Conservation (phyloP, 1,140 invertebrate genomes). For the Teleopsis dalmanni region DNA sequence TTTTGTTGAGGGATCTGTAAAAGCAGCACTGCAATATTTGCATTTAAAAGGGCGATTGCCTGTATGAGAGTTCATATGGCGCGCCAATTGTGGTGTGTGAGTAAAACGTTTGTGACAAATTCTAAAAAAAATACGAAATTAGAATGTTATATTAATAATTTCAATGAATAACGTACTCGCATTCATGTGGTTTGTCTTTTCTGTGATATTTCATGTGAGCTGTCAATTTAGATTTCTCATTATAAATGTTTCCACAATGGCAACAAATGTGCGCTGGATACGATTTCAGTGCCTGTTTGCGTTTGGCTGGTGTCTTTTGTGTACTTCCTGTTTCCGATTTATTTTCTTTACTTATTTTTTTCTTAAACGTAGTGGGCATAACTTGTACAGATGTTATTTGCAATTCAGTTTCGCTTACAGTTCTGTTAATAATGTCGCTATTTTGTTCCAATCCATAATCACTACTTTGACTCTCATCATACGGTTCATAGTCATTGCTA, state of each 20-base stretch:
- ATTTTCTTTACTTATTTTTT: slow-evolving; percentile 2
- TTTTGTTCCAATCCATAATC: no score
- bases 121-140: slow-evolving; percentile 12
- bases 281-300: not conserved
- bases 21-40: slow-evolving; percentile 58
- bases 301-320: slow-evolving; percentile 10
- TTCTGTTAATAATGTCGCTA: no score
- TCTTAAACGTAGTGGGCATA: not conserved
- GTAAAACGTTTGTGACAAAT: slow-evolving; percentile 37
- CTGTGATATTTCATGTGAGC: slow-evolving; percentile 29
- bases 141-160: not conserved
- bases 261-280: slow-evolving; percentile 19
- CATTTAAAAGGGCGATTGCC: slow-evolving; percentile 35
- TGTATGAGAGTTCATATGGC: slow-evolving; percentile 40
- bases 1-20: slow-evolving; percentile 54
- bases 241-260: slow-evolving; percentile 26
- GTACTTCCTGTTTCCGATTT: slow-evolving; percentile 12
- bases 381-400: no score
- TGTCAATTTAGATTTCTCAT: slow-evolving; percentile 21
- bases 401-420: no score
- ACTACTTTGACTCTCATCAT: no score
- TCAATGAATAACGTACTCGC: slow-evolving; percentile 28
- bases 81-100: slow-evolving; percentile 28
- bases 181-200: slow-evolving; percentile 31
- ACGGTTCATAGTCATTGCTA: no score